Base-by-base conservation (phyloP, 2,113 vertebrate genomes). In the Chaenogobius annularis region DNA sequence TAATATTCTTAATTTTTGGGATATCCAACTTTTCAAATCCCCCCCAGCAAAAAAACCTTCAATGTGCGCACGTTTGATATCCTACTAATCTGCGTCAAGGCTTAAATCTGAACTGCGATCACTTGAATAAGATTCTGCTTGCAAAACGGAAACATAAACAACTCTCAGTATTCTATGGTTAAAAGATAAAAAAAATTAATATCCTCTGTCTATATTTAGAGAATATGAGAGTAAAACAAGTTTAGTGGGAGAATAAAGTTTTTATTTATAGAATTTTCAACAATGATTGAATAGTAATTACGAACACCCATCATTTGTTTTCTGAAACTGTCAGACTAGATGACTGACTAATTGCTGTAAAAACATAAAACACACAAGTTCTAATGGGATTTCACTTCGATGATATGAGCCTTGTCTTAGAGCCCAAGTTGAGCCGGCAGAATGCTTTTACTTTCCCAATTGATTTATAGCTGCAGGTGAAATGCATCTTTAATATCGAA, bases 401-500 rank as follows among this genome's bases (percentile, higher is more conserved):
- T 59, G 61, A 63, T 40, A n/a, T 12, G 61, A 17, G 35, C 35
- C 19, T 40, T 35, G 37, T 35, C 61, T 63, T 63, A 63, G 19
- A 66, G 64, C 22, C 23, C 64, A 66, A 20, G 37, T 64, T 64
- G 62, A 64, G 14, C 47, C 35, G 58, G 72, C 8, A 44, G 10
- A n/a, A 15, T 55, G 50, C 37, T 67, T 64, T 40, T 19, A 55
- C 43, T 56, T 66, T 68, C 5, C 26, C 56, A 71, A 67, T 15
- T 17, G n/a, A 47, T 67, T 9, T n/a, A 23, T 14, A 66, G 35
- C 64, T 69, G 55, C 1, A 52, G 64, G 20, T 37, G 50, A 43
- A 66, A 77, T 66, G 71, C 35, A 72, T 37, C 63, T 70, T n/a
- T 13, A 26, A 66, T 31, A 52, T 58, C 43, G 35, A 46, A 78